Conservation (phyloP, 1,140 invertebrate species). For the Philopotamus ludificatus region DNA sequence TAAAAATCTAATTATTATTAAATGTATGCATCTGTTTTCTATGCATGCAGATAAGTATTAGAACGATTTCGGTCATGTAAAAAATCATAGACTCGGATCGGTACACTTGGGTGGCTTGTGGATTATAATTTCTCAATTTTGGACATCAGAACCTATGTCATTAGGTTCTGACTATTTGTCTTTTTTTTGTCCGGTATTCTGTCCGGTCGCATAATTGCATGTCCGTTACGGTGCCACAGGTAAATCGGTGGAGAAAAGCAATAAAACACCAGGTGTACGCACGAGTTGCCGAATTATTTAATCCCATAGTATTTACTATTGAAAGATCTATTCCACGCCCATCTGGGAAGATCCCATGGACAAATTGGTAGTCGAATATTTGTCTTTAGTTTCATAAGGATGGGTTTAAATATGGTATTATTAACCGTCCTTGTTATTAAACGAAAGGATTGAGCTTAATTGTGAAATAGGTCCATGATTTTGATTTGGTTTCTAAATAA, state of each 20-base stretch:
- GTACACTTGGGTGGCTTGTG: not conserved
- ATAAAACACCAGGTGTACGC: conserved; percentile 11
- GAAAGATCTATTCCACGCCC: conserved; percentile 5
- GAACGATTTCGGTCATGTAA: not conserved
- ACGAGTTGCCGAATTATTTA: conserved; percentile 18
- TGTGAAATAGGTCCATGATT: too few species aligned
- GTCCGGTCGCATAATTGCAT: conserved; percentile 13
- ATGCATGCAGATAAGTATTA: too few species aligned
- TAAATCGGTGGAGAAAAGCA: conserved; percentile 2
- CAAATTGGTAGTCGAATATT: too few species aligned
- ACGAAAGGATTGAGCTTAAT: too few species aligned
- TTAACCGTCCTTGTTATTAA: too few species aligned
- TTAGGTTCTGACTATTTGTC: not conserved
- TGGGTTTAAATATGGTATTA: too few species aligned
- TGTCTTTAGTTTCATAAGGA: too few species aligned
- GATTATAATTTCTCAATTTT: not conserved
- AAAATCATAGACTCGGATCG: not conserved
- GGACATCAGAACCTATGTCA: not conserved
- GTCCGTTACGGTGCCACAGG: conserved; percentile 9
- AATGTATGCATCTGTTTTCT: too few species aligned
- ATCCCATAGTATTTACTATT: conserved; percentile 21
- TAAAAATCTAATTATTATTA: too few species aligned
- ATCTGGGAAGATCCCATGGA: too few species aligned
- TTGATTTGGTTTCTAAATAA: too few species aligned
- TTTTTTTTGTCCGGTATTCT: not conserved